Base-by-base conservation (phyloP, 1,140 invertebrate species). In the Drosophila lini region DNA sequence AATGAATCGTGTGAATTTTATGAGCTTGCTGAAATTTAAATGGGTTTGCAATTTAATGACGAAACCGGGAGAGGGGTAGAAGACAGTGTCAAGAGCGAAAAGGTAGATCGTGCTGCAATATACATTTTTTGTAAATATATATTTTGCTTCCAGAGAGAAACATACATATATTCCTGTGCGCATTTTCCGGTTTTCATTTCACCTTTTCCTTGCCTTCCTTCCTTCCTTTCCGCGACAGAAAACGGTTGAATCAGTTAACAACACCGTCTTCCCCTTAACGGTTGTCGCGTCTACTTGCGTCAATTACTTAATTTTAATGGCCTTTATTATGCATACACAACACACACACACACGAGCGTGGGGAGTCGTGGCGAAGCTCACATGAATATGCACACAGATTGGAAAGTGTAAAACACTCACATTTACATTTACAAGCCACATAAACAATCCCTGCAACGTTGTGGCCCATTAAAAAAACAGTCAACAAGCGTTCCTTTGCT, bases 301-400 rank as follows among this genome's bases (percentile, higher is more conserved):
- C 67, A 81, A 81, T 81, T 81, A 81, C 79, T 81, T 81, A 81
- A 81, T 81, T 81, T 81, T 77, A 81, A 81, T 81, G 79, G 79
- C 73, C 48, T 81, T 81, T 81, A 80, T 80, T 81, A 62, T 77
- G 79, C 78, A 76, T 61, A 64, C 78, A 50, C 62, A 59, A 47
- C 50, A 63, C 41, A 32, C 31, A 32, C 31, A n/a, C 8, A 28
- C 13, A 31, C 13, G n/a, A 34, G 16, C 3, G 4, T 28, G 34
- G 19, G 52, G 52, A 22, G 25, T 11, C 6, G 19, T 28, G 11
- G 16, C 32, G 59, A 22, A 64, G 64, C 70, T 32, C 71, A 19
- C 60, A 65, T 76, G 62, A 71, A 59, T 71, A 50, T 71, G 65
- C 73, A 69, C 57, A 42, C 56, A 78, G 74, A 78, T 78, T 61